Percentiles rank a stretch among this genome's conserved stretches.
Conservation (phyloP, 2,113 vertebrate genomes). For the Numenius arquata region DNA sequence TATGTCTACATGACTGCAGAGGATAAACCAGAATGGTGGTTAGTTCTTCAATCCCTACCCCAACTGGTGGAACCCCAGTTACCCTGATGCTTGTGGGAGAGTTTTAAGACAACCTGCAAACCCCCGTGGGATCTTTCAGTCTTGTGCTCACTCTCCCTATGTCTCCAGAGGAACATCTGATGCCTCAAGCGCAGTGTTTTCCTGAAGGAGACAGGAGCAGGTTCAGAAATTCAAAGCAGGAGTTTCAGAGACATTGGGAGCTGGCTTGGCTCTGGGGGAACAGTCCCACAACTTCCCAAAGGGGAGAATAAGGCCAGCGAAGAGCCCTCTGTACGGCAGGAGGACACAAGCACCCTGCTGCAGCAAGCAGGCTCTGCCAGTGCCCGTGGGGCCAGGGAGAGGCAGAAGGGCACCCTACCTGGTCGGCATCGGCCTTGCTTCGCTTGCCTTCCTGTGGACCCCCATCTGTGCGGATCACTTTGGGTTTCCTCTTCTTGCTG, state of each 20-base stretch:
- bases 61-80: neutral
- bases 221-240: neutral
- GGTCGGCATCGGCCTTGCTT: slow-evolving; percentile 81
- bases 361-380: neutral
- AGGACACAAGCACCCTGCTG: no score
- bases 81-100: neutral
- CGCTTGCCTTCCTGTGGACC: slow-evolving; percentile 84
- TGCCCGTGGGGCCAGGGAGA: neutral
- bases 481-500: slow-evolving; percentile 92
- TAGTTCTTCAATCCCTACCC: rapidly evolving
- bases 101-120: neutral
- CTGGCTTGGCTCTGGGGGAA: neutral
- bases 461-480: slow-evolving; percentile 89
- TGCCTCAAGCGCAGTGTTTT: neutral
- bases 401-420: slow-evolving; percentile 66
- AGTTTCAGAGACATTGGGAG: neutral
- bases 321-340: neutral
- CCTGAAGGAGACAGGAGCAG: neutral
- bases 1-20: no score
- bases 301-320: neutral
- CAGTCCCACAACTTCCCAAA: rapidly evolving
- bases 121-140: neutral
- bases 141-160: neutral
- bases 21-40: neutral
- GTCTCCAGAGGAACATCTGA: neutral